Conservation (phyloP, 2,888 invertebrate species). For the Aethes cnicana region DNA sequence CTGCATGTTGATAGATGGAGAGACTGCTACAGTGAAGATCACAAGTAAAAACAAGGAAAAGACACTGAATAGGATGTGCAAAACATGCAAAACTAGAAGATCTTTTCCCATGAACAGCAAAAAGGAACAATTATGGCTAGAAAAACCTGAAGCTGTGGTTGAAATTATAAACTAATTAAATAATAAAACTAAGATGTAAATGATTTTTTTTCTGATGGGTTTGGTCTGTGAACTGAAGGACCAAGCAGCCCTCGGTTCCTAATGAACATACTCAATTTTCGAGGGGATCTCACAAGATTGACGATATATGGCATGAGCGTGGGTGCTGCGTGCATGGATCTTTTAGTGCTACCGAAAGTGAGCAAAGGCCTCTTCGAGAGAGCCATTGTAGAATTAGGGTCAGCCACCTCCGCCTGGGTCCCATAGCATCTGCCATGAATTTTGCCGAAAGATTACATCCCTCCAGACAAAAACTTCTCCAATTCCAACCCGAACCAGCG, state of each 20-base stretch:
- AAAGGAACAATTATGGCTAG: slow-evolving; percentile 75
- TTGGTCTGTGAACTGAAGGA: slow-evolving; percentile 12
- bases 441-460: slow-evolving; percentile 24
- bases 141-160: slow-evolving; percentile 74
- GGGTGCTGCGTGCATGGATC: slow-evolving; percentile 1
- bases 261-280: neutral
- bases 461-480: slow-evolving; percentile 29
- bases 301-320: slow-evolving; percentile 5
- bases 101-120: slow-evolving; percentile 51
- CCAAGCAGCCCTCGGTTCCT: slow-evolving; percentile 3
- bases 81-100: slow-evolving; percentile 53
- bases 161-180: slow-evolving; percentile 56
- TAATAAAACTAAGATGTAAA: neutral
- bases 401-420: slow-evolving; percentile 31
- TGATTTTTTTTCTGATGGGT: too few relatives aligned
- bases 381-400: slow-evolving; percentile 34
- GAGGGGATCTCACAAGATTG: neutral
- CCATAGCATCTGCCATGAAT: slow-evolving; percentile 26
- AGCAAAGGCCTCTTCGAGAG: slow-evolving; percentile 32
- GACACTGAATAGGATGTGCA: slow-evolving; percentile 73
- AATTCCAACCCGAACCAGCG: slow-evolving; percentile 37
- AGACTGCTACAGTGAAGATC: slow-evolving; percentile 76
- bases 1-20: slow-evolving; percentile 74
- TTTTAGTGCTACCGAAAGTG: slow-evolving; percentile 1
- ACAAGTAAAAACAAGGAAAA: slow-evolving; percentile 67